These are phyloP conservation scores for Pseudorhombus dupliciocellatus DNA, from an alignment of 2,113 vertebrate species.

Conservation along the genomic window DNA sequence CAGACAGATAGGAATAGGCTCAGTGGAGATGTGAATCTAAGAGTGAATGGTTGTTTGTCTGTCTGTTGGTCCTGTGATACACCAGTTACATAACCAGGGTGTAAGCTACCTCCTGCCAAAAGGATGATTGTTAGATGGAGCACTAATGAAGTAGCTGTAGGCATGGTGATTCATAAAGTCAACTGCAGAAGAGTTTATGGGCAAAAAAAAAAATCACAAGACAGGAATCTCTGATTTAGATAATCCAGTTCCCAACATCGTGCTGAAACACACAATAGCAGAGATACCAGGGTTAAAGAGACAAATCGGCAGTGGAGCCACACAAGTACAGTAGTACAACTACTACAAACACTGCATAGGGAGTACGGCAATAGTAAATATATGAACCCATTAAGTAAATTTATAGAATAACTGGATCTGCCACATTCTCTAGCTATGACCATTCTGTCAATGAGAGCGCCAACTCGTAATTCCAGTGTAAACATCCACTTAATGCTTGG, in stretches of 20 bases:
- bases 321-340: too few species aligned
- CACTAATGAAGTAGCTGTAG: too few species aligned
- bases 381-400: constrained; percentile 14
- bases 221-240: too few species aligned
- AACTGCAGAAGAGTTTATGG: too few species aligned
- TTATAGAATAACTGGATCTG: constrained; percentile 31
- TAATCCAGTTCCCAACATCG: not conserved
- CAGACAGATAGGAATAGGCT: not conserved
- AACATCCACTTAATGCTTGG: constrained; percentile 4
- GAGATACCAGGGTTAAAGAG: not conserved
- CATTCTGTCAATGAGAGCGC: not conserved
- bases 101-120: too few species aligned
- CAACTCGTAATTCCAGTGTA: not conserved
- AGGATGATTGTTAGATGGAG: too few species aligned
- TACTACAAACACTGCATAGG: not conserved
- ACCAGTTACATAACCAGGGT: too few species aligned
- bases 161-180: too few species aligned
- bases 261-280: not conserved
- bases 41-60: not conserved
- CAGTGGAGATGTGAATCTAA: not conserved
- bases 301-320: not conserved
- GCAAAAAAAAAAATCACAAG: too few species aligned
- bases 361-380: not conserved
- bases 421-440: not conserved
- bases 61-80: too few species aligned